phyloP scores from a whole-genome alignment of 2,113 vertebrate genomes.

The Perca schrenkii region DNA sequence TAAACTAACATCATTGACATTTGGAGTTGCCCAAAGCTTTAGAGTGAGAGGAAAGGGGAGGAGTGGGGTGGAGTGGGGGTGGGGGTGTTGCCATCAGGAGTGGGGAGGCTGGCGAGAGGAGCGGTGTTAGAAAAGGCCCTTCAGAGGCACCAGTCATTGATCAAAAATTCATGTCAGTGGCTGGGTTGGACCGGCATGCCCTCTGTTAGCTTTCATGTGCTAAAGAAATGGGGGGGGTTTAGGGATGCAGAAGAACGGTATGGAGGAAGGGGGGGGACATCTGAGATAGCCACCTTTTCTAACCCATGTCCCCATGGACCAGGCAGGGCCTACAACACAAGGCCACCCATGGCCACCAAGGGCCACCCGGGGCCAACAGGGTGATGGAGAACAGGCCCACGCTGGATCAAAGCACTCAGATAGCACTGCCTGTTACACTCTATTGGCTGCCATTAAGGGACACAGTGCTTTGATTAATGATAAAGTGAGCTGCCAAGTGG shows the following conservation, averaged over 20 bases:
- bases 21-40: slow-evolving; percentile 84
- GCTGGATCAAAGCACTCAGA: slow-evolving; percentile 72
- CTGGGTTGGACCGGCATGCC: slow-evolving; percentile 67
- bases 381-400: slow-evolving; percentile 59
- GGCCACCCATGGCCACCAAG: slow-evolving; percentile 14
- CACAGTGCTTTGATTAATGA: slow-evolving; percentile 73
- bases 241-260: not conserved
- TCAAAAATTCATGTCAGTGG: slow-evolving; percentile 80
- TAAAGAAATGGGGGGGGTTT: slow-evolving; percentile 1
- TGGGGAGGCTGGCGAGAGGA: slow-evolving; percentile 53
- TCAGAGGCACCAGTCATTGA: slow-evolving; percentile 77
- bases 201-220: slow-evolving; percentile 68
- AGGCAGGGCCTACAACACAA: slow-evolving; percentile 4
- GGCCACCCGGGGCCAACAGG: slow-evolving; percentile 38
- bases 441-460: slow-evolving; percentile 48
- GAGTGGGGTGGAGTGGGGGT: slow-evolving; percentile 27
- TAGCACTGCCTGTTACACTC: slow-evolving; percentile 57
- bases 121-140: slow-evolving; percentile 67
- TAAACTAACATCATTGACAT: slow-evolving; percentile 90
- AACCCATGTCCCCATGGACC: slow-evolving; percentile 49
- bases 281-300: slow-evolving; percentile 61
- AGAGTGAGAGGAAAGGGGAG: slow-evolving; percentile 76
- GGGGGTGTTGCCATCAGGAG: slow-evolving; percentile 40
- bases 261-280: slow-evolving; percentile 59
- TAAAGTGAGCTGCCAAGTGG: slow-evolving; percentile 48